Evolutionary conservation across 2,888 invertebrate species (phyloP).

Genomic region (Trachelus tabidus): DNA sequence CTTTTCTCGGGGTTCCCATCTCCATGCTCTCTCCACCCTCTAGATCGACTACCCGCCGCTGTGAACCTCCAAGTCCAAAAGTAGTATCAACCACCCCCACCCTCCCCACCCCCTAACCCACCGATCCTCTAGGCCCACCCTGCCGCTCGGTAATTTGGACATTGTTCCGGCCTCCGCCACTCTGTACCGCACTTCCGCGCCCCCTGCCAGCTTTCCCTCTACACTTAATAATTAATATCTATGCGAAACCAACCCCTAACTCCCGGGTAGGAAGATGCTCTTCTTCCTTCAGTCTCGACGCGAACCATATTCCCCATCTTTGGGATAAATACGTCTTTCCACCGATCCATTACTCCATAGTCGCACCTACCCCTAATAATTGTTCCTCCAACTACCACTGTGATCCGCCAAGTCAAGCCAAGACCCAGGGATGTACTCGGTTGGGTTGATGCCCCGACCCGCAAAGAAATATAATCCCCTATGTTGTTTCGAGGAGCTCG

Average conservation of each 20-base stretch:
- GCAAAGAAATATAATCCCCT: not conserved
- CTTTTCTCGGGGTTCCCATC: constrained; percentile 11
- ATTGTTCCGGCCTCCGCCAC: constrained; percentile 21
- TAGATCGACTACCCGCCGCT: not conserved
- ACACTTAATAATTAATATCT: constrained; percentile 27
- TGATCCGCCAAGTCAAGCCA: not conserved
- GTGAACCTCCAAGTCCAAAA: not conserved
- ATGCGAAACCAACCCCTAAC: constrained; percentile 17
- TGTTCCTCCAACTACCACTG: not conserved
- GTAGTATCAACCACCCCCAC: not conserved
- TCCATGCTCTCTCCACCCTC: not conserved
- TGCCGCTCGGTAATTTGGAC: constrained; percentile 25
- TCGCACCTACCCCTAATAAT: not conserved
- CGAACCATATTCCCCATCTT: not conserved
- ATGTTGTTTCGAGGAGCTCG: not conserved
- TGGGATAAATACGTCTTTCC: not conserved
- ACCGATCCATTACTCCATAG: not conserved
- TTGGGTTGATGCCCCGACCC: not conserved
- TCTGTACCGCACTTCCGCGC: not conserved
- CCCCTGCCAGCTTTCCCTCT: not conserved
- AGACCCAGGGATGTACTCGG: not conserved
- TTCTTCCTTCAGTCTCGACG: not conserved
- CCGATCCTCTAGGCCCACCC: constrained; percentile 14
- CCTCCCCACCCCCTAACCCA: not conserved
- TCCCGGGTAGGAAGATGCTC: not conserved